These are phyloP conservation scores for Ormyrus pomaceus DNA, from an alignment of 2,888 invertebrate genomes.

Conservation along the genomic window DNA sequence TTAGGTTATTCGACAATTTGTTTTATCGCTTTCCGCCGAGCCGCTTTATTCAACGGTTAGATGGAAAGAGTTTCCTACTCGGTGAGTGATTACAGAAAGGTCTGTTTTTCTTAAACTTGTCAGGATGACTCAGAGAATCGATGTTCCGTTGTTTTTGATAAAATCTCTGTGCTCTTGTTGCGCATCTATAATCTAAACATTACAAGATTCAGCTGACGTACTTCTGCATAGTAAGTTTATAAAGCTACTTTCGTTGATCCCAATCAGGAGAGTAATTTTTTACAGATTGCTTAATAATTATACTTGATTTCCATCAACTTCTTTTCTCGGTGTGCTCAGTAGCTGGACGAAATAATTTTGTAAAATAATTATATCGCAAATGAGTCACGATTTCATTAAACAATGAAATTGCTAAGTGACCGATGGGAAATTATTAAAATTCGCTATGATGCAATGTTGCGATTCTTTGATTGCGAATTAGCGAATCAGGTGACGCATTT, in stretches of 20 bases:
- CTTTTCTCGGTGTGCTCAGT: constrained; percentile 1
- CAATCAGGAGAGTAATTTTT: neutral
- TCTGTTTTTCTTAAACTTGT: too few relatives aligned
- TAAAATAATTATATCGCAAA: constrained; percentile 41
- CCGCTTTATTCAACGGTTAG: constrained; percentile 69
- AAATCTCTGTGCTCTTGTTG: too few relatives aligned
- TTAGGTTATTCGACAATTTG: constrained; percentile 64
- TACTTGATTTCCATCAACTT: constrained; percentile 1
- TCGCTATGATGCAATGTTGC: neutral
- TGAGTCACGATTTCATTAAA: constrained; percentile 41
- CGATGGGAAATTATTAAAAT: constrained; percentile 44
- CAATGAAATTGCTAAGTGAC: constrained; percentile 13
- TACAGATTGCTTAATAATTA: constrained; percentile 1
- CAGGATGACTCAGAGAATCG: too few relatives aligned
- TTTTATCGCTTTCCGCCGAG: constrained; percentile 64
- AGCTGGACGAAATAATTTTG: constrained; percentile 25
- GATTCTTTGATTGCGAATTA: constrained; percentile 25
- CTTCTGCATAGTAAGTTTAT: neutral
- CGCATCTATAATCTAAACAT: too few relatives aligned
- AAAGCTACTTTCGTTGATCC: neutral
- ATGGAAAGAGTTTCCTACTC: constrained; percentile 8
- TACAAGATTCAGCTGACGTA: constrained; percentile 60
- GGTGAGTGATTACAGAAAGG: too few relatives aligned
- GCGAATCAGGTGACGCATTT: neutral
- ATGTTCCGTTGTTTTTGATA: too few relatives aligned